These are phyloP conservation scores for Chaetodon trifascialis DNA, from an alignment of 2,113 vertebrate species.

Conservation along the genomic window DNA sequence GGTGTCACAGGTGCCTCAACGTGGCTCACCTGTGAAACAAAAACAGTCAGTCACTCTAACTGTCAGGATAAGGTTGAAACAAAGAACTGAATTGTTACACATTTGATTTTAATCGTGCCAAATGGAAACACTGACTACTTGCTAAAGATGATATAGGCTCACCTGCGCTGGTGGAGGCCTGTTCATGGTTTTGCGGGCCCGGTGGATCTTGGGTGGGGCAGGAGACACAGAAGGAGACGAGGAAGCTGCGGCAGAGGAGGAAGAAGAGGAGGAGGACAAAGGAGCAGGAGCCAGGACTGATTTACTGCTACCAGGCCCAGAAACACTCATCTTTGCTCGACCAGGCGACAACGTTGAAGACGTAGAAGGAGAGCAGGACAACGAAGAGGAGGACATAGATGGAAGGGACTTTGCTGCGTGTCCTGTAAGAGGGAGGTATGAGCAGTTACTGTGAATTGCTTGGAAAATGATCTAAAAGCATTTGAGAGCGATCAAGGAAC, in stretches of 20 bases:
- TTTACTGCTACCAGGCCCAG: conserved; percentile 86
- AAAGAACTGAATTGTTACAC: neutral
- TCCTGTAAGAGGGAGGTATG: conserved; percentile 72
- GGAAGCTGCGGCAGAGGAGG: conserved; percentile 81
- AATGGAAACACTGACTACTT: neutral
- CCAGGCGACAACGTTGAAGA: conserved; percentile 80
- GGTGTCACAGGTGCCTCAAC: conserved; percentile 59
- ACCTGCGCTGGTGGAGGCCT: conserved; percentile 87
- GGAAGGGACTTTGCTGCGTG: conserved; percentile 85
- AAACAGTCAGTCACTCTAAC: neutral
- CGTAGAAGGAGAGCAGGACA: conserved; percentile 81
- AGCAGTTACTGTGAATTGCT: neutral
- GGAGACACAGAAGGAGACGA: conserved; percentile 73
- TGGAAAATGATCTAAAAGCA: neutral
- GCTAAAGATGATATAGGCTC: conserved; percentile 31
- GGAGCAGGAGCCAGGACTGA: conserved; percentile 78
- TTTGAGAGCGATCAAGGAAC: neutral
- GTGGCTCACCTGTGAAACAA: conserved; percentile 64
- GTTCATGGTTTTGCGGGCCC: conserved; percentile 93
- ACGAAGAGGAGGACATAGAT: conserved; percentile 26
- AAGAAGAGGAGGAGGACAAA: conserved; percentile 78
- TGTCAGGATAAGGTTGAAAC: neutral
- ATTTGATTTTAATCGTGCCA: neutral
- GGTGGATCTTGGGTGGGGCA: conserved; percentile 87
- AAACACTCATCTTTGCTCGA: conserved; percentile 92